Conservation (phyloP, 1,140 invertebrate species). For the Drusus annulatus region DNA sequence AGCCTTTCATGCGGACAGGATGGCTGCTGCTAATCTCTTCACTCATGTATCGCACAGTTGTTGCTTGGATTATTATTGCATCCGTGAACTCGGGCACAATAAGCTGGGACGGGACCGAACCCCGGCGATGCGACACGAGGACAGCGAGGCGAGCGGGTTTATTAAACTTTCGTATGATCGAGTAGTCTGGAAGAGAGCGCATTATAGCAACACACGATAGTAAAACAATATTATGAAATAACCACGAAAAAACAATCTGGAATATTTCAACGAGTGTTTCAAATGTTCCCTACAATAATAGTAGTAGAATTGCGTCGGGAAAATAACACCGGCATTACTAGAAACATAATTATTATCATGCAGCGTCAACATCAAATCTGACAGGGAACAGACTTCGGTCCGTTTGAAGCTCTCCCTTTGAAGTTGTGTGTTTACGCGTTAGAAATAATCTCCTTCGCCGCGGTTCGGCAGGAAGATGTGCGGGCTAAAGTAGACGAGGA, state of each 20-base stretch:
- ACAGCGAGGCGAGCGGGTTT: too few relatives aligned
- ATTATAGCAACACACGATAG: background rate
- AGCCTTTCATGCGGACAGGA: too few relatives aligned
- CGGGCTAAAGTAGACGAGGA: background rate
- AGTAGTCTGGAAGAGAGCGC: too few relatives aligned
- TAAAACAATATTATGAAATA: background rate
- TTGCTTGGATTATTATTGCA: too few relatives aligned
- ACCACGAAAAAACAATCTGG: background rate
- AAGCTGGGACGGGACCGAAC: too few relatives aligned
- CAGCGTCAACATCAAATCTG: background rate
- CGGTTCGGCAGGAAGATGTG: background rate
- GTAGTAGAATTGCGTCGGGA: background rate
- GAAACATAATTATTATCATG: background rate
- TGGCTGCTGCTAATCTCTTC: too few relatives aligned
- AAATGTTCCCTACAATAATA: background rate
- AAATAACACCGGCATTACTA: background rate
- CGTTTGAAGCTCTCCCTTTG: conserved; percentile 37
- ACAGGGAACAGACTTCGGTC: conserved; percentile 30
- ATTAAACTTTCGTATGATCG: too few relatives aligned
- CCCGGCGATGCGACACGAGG: too few relatives aligned
- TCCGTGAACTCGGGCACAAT: too few relatives aligned
- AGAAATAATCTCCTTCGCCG: conserved; percentile 14
- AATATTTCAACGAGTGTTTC: background rate
- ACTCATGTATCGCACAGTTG: too few relatives aligned
- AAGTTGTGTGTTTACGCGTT: conserved; percentile 34